A percentile compares a stretch with the other conserved stretches of the same genome.
phyloP scores from a whole-genome alignment of 2,797 vertebrate genomes.

The Lutjanus campechanus region DNA sequence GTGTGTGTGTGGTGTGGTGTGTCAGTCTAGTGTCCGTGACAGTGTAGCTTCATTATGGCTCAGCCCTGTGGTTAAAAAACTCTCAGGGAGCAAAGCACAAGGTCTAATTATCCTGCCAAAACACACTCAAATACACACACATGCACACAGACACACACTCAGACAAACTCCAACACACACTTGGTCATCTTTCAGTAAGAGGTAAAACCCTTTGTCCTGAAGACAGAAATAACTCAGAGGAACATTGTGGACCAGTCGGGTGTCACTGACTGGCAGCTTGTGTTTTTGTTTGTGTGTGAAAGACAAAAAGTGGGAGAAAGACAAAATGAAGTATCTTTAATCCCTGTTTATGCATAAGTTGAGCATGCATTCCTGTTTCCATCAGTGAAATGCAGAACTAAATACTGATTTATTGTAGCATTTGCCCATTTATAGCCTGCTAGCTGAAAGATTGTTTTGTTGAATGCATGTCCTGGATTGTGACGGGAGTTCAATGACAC shows the following conservation, averaged over 20 bases:
- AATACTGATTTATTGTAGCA: background rate
- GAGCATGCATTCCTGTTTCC: background rate
- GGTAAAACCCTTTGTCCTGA: conserved; percentile 73
- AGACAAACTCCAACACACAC: conserved; percentile 47
- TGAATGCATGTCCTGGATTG: background rate
- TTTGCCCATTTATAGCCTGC: background rate
- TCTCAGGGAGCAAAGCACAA: conserved; percentile 77
- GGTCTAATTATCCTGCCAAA: conserved; percentile 81
- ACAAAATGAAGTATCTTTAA: conserved; percentile 20
- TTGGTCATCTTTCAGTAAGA: conserved; percentile 68
- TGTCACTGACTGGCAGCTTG: conserved; percentile 50
- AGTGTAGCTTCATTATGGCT: conserved; percentile 77
- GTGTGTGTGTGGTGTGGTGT: conserved; percentile 21
- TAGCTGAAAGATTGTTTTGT: conserved; percentile 1
- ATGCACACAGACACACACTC: conserved; percentile 34
- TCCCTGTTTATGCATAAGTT: conserved; percentile 18
- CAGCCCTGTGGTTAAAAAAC: conserved; percentile 77
- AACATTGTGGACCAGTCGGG: conserved; percentile 45
- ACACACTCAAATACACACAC: conserved; percentile 57
- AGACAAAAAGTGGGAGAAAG: conserved; percentile 36
- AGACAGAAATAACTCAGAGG: conserved; percentile 75
- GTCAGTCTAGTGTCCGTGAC: conserved; percentile 72
- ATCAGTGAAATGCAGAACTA: background rate
- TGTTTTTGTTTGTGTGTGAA: conserved; percentile 61
- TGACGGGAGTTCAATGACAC: background rate